Evolutionary conservation across 2,797 vertebrate species (phyloP), one percentile per base, ranked within the genome.

Genomic region (Enteromius afrohamiltoni): DNA sequence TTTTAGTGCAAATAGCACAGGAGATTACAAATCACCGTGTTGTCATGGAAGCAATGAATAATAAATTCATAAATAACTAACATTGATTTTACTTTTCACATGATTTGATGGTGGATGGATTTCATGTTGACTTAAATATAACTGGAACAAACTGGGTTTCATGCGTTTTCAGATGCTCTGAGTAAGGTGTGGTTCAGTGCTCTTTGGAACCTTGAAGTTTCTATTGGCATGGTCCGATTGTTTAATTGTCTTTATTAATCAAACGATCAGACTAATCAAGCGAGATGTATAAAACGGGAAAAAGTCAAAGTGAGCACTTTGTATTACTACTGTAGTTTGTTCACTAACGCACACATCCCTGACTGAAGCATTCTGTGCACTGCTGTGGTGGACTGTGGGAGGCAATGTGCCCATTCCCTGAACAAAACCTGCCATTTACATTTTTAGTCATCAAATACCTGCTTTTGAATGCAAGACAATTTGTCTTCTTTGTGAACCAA

Each of bases 41-140:
- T 80, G 67, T 80, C 37, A 62, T 71, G 40, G 53, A 71, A 71
- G 79, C 23, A 60, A 34, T 70, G n/a, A 80, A 14, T 42, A 14
- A 42, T 55, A 69, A 55, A 40, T 16, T 11, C 64, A 68, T 58
- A 6, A 19, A 23, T 79, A n/a, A 58, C 67, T 1, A 26, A 34
- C 45, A 14, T 29, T 16, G 49, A 78, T 60, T 51, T 53, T n/a
- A 1, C 9, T 16, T 17, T 6, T 29, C 13, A 2, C 40, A 6
- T 51, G 45, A 55, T 55, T 55, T n/a, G 6, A 55, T n/a, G 7
- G 51, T 55, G 51, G 7, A 55, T n/a, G 1, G 31, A 40, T 58
- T 58, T 77, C 8, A 3, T 45, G 37, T 77, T 77, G 73, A 40
- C 14, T 6, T 19, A 14, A 62, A 47, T 9, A 49, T 34, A 13